Evolutionary conservation across 35 echinoderm and acorn worm genomes (phyloP), one percentile per base, ranked within the genome.

Genomic region (Diadema setosum): DNA sequence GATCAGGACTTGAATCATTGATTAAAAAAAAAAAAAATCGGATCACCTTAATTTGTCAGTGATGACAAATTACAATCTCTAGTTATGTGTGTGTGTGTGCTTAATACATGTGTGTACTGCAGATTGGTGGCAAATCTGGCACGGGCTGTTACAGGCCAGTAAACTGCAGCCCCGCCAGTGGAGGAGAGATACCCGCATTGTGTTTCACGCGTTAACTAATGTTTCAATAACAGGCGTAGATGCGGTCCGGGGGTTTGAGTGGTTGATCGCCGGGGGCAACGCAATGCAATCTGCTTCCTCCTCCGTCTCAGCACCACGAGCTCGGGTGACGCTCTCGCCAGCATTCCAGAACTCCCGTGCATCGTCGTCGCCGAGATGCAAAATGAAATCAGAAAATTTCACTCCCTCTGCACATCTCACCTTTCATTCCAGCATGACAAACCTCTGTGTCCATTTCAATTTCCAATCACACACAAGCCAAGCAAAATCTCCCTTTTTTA

Each of bases 181-280:
- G 40, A 20, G 40, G 33, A 44, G 11, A 6, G 73, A 78, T 39
- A 34, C 35, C 15, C 35, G 20, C 15, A 12, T 78, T 42, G 73
- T 26, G 73, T 78, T 78, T 78, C 73, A 78, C 73, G 73, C 44
- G 73, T 78, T 78, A 78, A 78, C 73, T 78, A 78, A 78, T 78
- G 73, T 78, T 78, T 78, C 73, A 78, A 78, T 78, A 78, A 78
- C 73, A 44, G 73, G 73, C 73, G 73, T 42, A 44, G 73, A 78
- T 78, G 73, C 73, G 40, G 39, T 78, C 44, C 73, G 33, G n/a
- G 73, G 73, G 73, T 78, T 78, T 78, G 73, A 78, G 73, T 78
- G 73, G 73, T 78, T 78, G 73, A 44, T 78, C 40, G 73, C 73
- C 73, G 73, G 33, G 73, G 73, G 73, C 73, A 44, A 78, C 73